Percentiles rank a stretch among this genome's conserved stretches.
Conservation (phyloP, 2,888 invertebrate genomes). For the Oxyteleia sp. region DNA sequence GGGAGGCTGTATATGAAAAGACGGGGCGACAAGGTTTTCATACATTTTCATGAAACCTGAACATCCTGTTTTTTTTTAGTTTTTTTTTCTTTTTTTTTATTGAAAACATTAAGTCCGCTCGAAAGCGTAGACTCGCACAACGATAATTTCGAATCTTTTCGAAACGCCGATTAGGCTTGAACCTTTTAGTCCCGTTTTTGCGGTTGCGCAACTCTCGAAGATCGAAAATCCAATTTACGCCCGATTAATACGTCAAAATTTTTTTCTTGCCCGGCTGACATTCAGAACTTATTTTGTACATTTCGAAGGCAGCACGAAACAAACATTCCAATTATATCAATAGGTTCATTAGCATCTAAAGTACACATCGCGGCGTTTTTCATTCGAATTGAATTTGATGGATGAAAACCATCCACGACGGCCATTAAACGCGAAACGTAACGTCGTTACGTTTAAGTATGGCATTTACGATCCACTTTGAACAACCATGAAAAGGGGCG, state of each 20-base stretch:
- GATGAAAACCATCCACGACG: constrained; percentile 28
- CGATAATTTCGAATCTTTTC: too few species aligned
- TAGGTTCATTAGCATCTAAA: constrained; percentile 54
- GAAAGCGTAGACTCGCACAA: too few species aligned
- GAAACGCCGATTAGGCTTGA: too few species aligned
- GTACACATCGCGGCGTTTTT: constrained; percentile 15
- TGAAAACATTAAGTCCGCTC: too few species aligned
- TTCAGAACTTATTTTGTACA: constrained; percentile 18
- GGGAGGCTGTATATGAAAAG: too few species aligned
- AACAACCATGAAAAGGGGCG: constrained; percentile 17
- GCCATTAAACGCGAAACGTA: constrained; percentile 33
- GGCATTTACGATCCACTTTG: constrained; percentile 51
- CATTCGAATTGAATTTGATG: constrained; percentile 37
- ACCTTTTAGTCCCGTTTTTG: too few species aligned
- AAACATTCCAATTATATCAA: constrained; percentile 52
- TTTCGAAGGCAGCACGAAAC: constrained; percentile 15
- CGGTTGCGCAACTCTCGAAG: not conserved
- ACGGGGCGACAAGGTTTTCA: too few species aligned
- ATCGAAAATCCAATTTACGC: constrained; percentile 18
- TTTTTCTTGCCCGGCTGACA: constrained; percentile 29
- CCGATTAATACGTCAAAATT: constrained; percentile 33
- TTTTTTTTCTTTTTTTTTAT: too few species aligned
- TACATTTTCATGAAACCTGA: too few species aligned
- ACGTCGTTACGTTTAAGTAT: constrained; percentile 53
- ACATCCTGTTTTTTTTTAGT: too few species aligned